Base-by-base conservation (phyloP, 2,888 invertebrate species). In the Tillus elongatus region DNA sequence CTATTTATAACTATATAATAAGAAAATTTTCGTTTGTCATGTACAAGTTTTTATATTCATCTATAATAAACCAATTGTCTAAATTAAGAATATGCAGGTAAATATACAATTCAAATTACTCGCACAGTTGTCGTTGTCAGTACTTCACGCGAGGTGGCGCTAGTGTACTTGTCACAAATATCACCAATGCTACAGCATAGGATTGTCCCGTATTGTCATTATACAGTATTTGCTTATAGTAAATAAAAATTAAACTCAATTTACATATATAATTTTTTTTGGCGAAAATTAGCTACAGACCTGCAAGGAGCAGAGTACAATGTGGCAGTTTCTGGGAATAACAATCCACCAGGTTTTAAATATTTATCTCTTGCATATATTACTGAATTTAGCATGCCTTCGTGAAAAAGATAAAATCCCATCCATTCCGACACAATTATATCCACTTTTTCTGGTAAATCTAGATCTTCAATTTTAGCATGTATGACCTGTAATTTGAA, bases 401-500 rank as follows among this genome's bases (percentile, higher is more conserved):
- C 95, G 58, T 93, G 95, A 10, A 96, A 67, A 16, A 96, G 70
- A 66, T 91, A 93, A 64, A 95, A 93, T 0, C 95, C 95, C 95
- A 96, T 96, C 95, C 95, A 96, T 67, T 96, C 95, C 0, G 93
- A 93, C 3, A 96, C 77, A 44, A 96, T 87, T 6, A 90, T 75
- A 63, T 95, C 93, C 2, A 89, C 85, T 63, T 82, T 79, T 44
- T 61, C 67, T 1, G 83, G 79, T 33, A 86, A 61, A 1, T 63
- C 58, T 2, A 90, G 71, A 55, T 90, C 81, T 69, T 92, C 91
- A 4, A 89, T 74, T 67, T 70, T 74, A 35, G 75, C 75, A 53
- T 86, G 78, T 29, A 90, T 73, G 6, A 89, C 77, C 77, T 79
- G 48, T 15, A 63, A 54, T 31, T 26, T 4, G 3, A 36, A 13